Evolutionary conservation across 2,113 vertebrate genomes (phyloP), one percentile per base, ranked within the genome.

Genomic region (Malaclemys terrapin): DNA sequence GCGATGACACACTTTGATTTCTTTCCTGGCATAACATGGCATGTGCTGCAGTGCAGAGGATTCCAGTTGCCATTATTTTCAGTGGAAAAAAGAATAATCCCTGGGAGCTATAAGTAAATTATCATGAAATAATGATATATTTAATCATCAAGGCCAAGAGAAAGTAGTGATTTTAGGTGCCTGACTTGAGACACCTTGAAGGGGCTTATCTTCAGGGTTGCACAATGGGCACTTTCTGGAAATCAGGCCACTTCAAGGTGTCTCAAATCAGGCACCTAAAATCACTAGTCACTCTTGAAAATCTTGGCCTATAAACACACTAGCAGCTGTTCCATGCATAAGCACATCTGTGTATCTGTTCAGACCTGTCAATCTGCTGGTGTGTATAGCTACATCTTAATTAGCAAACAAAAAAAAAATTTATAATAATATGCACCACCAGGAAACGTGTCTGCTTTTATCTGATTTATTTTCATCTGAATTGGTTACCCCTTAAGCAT

Each of bases 1-100:
- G 52, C 27, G 79, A 93, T 97, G 97, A 96, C 97, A 96, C 86
- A 65, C 87, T 96, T 96, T 92, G 96, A 50, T 92, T 96, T 93
- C 90, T 96, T 89, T 91, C 93, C 93, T 95, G 95, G 89, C 50
- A 27, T 89, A 80, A 85, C 13, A 47, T 59, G 50, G 76, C 85
- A 50, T 72, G 83, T 88, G 62, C 93, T 93, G 93, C 0, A 0
- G 76, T 96, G 91, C 94, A 94, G 82, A 94, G 93, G 95, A 90
- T 96, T 94, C 96, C 95, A 93, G 80, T 94, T 96, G 92, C 91
- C 13, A 42, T 89, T 83, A 52, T 92, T 95, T 96, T 88, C 83
- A 90, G 82, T 88, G 85, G 89, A 85, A 94, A 95, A 93, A 94
- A 84, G 79, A 92, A 92, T 93, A 85, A 84, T 84, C 69, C 65